Percentiles rank a stretch among this genome's conserved stretches.
These are phyloP conservation scores for Pantherophis alleghaniensis DNA, from an alignment of 2,797 vertebrate genomes.

Conservation along the genomic window DNA sequence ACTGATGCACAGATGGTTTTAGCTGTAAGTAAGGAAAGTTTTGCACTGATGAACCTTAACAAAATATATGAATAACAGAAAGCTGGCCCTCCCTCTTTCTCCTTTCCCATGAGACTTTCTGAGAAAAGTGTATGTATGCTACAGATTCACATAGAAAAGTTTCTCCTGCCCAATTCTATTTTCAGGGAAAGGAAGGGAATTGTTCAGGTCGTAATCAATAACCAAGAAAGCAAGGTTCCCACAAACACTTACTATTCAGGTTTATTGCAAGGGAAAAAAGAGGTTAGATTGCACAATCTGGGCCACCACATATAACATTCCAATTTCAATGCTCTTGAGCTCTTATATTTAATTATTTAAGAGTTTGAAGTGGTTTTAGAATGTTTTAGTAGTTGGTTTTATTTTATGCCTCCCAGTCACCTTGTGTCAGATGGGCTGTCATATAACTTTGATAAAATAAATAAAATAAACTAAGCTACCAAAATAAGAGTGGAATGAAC, in stretches of 20 bases:
- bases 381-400: neutral
- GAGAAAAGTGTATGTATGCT: neutral
- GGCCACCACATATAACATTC: neutral
- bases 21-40: neutral
- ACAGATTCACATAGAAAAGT: neutral
- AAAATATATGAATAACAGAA: neutral
- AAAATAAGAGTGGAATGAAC: neutral
- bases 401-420: neutral
- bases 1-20: neutral
- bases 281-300: neutral
- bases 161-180: neutral
- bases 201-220: neutral
- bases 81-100: neutral
- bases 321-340: neutral
- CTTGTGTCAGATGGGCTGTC: neutral
- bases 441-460: neutral
- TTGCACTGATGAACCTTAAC: neutral
- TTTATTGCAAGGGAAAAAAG: neutral
- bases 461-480: neutral
- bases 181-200: too few relatives aligned
- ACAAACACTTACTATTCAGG: neutral
- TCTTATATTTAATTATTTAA: neutral
- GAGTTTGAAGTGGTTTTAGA: neutral
- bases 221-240: neutral
- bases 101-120: neutral